Evolutionary conservation across 2,888 invertebrate genomes (phyloP), one percentile per base, ranked within the genome.

Genomic region (Eucera pruinosa): DNA sequence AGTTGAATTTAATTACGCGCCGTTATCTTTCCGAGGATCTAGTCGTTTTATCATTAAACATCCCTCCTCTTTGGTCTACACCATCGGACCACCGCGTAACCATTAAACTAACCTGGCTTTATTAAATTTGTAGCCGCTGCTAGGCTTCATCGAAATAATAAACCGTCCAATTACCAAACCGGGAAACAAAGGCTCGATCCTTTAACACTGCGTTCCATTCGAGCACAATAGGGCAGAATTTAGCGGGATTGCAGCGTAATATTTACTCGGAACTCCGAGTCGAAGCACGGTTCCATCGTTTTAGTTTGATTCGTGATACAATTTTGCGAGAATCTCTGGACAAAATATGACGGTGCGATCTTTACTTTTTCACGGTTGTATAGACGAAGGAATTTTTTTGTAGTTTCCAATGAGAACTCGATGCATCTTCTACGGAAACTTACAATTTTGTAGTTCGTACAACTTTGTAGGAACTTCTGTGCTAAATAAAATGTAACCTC

Each of bases 1-100:
- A 85, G 78, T 87, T 86, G 90, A 89, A 90, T 90, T 90, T 90
- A 90, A 90, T 90, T 90, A 90, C 89, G 73, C 79, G 64, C 73
- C 76, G 80, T 86, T 89, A 88, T 89, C 89, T 83, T 82, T 72
- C 74, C 82, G 62, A 78, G 83, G 86, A 90, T 90, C 90, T 90
- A 81, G 84, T 83, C 84, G 87, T 85, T 89, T 89, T 90, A 90
- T 89, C 89, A 86, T 84, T 71, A 73, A 73, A 55, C 75, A 65
- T 9, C 57, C 78, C 47, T 9, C n/a, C 60, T 48, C 62, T 52
- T 15, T 11, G 6, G 2, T 27, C 48, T 0, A 25, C 36, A 13
- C 36, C 36, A 13, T 11, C 36, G 67, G 62, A 67, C 55, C 55
- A 43, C 48, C 41, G 58, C 18, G 39, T 43, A 36, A 64, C 69